Base-by-base conservation (phyloP, 2,797 vertebrate species). In the Clarias platycephalus region DNA sequence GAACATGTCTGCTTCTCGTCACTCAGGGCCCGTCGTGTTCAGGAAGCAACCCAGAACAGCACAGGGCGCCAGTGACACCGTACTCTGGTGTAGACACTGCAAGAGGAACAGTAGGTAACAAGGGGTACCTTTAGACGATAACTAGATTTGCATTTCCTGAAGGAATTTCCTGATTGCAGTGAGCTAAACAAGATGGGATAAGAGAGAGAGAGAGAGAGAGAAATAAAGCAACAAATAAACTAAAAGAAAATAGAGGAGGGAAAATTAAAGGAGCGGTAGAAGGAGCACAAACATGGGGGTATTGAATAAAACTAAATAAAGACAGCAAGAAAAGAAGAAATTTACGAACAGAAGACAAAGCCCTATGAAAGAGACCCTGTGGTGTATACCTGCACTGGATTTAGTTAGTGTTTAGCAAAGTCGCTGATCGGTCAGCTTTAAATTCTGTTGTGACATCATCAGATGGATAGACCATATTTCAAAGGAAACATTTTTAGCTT, bases 1-100 rank as follows among this genome's bases (percentile, higher is more conserved):
- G 87, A 90, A 82, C 67, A 80, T 90, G 89, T 93, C 95, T 95
- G 94, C 91, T 95, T 94, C 93, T 90, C 86, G 92, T 94, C 94
- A 93, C 89, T 87, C 87, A 89, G 89, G 93, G 89, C 90, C 68
- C 22, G 66, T 62, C 91, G 91, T 90, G 89, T 84, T 89, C 89
- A 89, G 85, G 91, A 83, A 86, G 89, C 83, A 90, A 83, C 87
- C 86, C 83, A 87, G 84, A 79, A 85, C 75, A 67, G 75, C 80
- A 58, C 71, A 80, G 85, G 79, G 71, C 58, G 80, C 74, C 84
- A 64, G 81, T 81, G 76, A 87, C 80, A 81, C 81, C 49, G 16
- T 75, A 60, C 60, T 40, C 26, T 55, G 12, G 44, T 34, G 64
- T 62, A 80, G 20, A 55, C 28, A 0, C 67, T 67, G 70, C 63